Conservation (phyloP, 2,888 invertebrate species). For the Beris morrisii region DNA sequence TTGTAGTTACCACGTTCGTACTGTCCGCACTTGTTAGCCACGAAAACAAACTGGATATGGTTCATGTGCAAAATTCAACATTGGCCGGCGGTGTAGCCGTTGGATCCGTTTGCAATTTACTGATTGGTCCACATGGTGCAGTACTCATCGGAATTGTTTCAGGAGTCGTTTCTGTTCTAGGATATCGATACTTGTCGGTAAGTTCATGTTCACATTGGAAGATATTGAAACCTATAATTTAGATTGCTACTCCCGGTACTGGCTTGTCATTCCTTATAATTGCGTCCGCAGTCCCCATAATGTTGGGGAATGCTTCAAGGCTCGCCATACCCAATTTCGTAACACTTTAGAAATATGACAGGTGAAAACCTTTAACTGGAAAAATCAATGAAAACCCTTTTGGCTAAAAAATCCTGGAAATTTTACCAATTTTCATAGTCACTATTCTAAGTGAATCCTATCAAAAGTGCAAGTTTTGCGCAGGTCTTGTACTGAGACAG, state of each 20-base stretch:
- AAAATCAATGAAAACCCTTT: no score
- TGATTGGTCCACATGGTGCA: slow-evolving; percentile 82
- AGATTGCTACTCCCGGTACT: slow-evolving; percentile 17
- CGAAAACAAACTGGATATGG: slow-evolving; percentile 82
- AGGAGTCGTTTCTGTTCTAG: slow-evolving; percentile 76
- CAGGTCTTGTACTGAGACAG: no score
- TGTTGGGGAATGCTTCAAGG: background rate
- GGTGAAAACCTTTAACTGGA: no score
- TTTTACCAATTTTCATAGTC: no score
- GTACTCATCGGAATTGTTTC: slow-evolving; percentile 77
- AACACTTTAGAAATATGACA: no score
- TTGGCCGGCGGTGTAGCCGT: slow-evolving; percentile 92
- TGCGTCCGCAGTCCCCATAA: background rate
- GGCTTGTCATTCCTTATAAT: no score
- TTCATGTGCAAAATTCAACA: slow-evolving; percentile 92
- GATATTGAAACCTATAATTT: background rate
- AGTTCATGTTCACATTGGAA: slow-evolving; percentile 46
- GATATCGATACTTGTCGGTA: slow-evolving; percentile 77
- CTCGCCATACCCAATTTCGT: no score
- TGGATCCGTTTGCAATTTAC: slow-evolving; percentile 81
- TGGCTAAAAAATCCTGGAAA: no score
- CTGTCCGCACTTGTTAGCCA: slow-evolving; percentile 76
- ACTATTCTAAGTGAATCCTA: no score
- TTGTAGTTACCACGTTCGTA: slow-evolving; percentile 75
- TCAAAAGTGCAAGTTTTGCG: no score